Evolutionary conservation across 2,888 invertebrate species (phyloP).

Genomic region (Caenorhabditis sp.): DNA sequence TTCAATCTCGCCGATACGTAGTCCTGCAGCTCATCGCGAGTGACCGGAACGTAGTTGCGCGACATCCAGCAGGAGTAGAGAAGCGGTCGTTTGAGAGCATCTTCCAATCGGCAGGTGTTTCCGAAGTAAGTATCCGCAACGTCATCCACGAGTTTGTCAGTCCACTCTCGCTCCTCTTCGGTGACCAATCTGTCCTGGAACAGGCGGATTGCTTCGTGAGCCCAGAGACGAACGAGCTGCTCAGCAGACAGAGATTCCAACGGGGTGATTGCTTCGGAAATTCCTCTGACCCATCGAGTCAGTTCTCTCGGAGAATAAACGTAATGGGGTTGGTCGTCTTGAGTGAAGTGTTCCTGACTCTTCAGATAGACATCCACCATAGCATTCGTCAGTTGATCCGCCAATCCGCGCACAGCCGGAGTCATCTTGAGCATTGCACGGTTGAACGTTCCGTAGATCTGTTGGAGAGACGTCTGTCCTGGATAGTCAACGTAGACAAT

Average conservation of each 20-base stretch:
- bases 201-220: slow-evolving; percentile 95
- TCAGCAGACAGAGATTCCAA: slow-evolving; percentile 92
- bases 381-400: slow-evolving; percentile 96
- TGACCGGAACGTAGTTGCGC: slow-evolving; percentile 96
- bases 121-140: slow-evolving; percentile 90
- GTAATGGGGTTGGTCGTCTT: slow-evolving; percentile 99
- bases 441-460: slow-evolving; percentile 97
- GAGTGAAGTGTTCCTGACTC: slow-evolving; percentile 94
- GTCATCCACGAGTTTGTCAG: slow-evolving; percentile 95
- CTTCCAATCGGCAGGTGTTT: slow-evolving; percentile 82
- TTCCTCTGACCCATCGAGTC: slow-evolving; percentile 99
- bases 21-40: slow-evolving; percentile 92
- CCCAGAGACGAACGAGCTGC: slow-evolving; percentile 97
- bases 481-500: slow-evolving; percentile 99
- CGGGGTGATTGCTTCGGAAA: slow-evolving; percentile 97
- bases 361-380: slow-evolving; percentile 98
- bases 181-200: slow-evolving; percentile 93
- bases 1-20: slow-evolving; percentile 97
- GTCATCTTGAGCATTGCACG: slow-evolving; percentile 94
- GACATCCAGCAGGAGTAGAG: slow-evolving; percentile 99
- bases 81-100: slow-evolving; percentile 92
- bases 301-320: slow-evolving; percentile 98
- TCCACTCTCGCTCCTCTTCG: slow-evolving; percentile 95
- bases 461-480: slow-evolving; percentile 93
- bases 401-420: slow-evolving; percentile 91